These are phyloP conservation scores for Ormia ochracea DNA, from an alignment of 2,888 invertebrate genomes.

Conservation along the genomic window DNA sequence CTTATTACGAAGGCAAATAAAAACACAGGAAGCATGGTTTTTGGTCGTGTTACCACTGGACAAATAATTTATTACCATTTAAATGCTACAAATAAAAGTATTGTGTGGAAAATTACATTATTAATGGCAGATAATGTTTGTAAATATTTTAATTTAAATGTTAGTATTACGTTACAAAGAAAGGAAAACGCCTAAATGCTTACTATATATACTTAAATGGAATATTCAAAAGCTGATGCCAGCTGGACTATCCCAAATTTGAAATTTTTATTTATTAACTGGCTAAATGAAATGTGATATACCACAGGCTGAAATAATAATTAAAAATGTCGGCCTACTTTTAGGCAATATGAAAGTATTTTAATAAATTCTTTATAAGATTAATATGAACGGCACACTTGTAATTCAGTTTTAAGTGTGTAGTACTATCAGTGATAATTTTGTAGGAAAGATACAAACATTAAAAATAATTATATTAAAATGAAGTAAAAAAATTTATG, in stretches of 20 bases:
- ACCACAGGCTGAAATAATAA: not conserved
- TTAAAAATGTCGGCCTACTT: not conserved
- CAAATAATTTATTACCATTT: slow-evolving; percentile 35
- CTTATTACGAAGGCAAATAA: slow-evolving; percentile 46
- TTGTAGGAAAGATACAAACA: no score
- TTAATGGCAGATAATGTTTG: not conserved
- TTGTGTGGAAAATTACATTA: slow-evolving; percentile 7
- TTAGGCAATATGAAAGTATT: not conserved
- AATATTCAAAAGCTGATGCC: not conserved
- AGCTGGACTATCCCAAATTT: not conserved
- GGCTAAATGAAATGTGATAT: not conserved
- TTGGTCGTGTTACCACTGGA: not conserved
- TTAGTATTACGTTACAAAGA: not conserved
- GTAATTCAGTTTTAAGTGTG: no score
- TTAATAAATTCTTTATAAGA: not conserved
- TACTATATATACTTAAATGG: not conserved
- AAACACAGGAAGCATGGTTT: slow-evolving; percentile 20
- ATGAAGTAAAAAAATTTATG: no score
- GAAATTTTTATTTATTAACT: not conserved
- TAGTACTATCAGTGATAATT: no score
- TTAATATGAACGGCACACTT: slow-evolving; percentile 30
- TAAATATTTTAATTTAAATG: slow-evolving; percentile 1
- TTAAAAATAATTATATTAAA: no score
- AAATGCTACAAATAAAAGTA: slow-evolving; percentile 15
- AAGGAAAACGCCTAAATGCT: slow-evolving; percentile 25